Conservation (phyloP, 2,113 vertebrate genomes). For the Onychorhynchus coronatus region DNA sequence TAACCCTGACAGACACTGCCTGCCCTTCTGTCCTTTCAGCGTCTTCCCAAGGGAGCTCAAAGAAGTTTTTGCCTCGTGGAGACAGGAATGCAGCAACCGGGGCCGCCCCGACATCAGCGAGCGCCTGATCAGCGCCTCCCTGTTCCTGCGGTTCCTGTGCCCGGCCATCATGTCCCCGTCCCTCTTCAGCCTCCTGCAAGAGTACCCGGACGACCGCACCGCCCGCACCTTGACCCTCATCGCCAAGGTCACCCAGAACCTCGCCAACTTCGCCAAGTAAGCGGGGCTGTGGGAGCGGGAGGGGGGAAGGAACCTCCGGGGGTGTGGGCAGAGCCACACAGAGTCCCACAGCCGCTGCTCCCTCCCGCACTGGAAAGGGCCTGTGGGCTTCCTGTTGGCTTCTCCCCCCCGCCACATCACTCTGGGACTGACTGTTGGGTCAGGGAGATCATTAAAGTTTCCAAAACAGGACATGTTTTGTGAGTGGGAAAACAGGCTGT, state of each 20-base stretch:
- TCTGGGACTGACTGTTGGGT: neutral
- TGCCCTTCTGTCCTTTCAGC: conserved; percentile 63
- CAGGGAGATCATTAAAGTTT: neutral
- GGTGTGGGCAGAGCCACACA: neutral
- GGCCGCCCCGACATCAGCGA: conserved; percentile 97
- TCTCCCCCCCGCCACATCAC: neutral
- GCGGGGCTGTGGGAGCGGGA: neutral
- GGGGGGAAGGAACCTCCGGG: rapidly evolving
- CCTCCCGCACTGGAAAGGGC: neutral
- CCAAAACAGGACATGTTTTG: conserved; percentile 38
- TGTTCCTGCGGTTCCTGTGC: conserved; percentile 96
- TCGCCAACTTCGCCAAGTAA: conserved; percentile 98
- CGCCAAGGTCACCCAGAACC: conserved; percentile 98
- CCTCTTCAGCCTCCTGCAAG: conserved; percentile 95
- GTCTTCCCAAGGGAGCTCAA: conserved; percentile 97
- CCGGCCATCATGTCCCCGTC: conserved; percentile 98
- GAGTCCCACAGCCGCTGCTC: neutral
- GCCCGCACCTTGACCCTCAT: conserved; percentile 96
- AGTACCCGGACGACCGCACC: conserved; percentile 96
- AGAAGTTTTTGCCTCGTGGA: conserved; percentile 96
- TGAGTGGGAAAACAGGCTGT: neutral
- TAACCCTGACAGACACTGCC: neutral
- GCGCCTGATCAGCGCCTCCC: conserved; percentile 93
- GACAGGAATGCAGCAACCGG: conserved; percentile 93
- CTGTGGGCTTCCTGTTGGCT: neutral